Conservation (phyloP, 2,888 invertebrate species). For the Drosophila multiciliata region DNA sequence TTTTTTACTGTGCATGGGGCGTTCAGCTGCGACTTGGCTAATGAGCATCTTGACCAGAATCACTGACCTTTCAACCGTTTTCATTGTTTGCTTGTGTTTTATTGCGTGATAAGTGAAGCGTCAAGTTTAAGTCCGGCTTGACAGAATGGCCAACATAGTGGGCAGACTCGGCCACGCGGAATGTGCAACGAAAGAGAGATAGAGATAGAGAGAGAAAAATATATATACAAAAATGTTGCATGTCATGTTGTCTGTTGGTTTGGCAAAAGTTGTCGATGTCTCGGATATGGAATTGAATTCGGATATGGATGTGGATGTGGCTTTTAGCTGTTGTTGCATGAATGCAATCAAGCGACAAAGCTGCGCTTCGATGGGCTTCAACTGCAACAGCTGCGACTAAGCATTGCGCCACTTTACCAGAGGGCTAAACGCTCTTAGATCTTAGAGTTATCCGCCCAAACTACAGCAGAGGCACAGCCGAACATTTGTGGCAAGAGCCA, state of each 20-base stretch:
- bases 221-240: conserved; percentile 27
- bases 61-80: conserved; percentile 65
- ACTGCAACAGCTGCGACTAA: conserved; percentile 45
- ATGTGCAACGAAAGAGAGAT: conserved; percentile 6
- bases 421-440: conserved; percentile 41
- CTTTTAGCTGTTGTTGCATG: conserved; percentile 21
- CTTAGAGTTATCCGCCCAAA: conserved; percentile 32
- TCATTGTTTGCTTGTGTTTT: conserved; percentile 10
- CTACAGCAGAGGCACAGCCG: background rate
- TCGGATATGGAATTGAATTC: conserved; percentile 15
- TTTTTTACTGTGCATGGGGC: background rate
- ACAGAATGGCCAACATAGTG: conserved; percentile 17
- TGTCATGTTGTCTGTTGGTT: conserved; percentile 34
- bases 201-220: background rate
- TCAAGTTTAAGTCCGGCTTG: conserved; percentile 54
- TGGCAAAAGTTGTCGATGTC: conserved; percentile 30
- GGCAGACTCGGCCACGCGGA: conserved; percentile 14
- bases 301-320: conserved; percentile 44
- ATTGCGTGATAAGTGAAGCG: conserved; percentile 63
- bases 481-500: conserved; percentile 29
- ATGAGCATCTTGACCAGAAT: conserved; percentile 49
- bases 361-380: conserved; percentile 67
- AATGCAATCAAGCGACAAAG: conserved; percentile 67
- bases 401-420: conserved; percentile 68
- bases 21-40: conserved; percentile 39